phyloP scores from a whole-genome alignment of 2,888 invertebrate species.

The Galerucella pusilla region DNA sequence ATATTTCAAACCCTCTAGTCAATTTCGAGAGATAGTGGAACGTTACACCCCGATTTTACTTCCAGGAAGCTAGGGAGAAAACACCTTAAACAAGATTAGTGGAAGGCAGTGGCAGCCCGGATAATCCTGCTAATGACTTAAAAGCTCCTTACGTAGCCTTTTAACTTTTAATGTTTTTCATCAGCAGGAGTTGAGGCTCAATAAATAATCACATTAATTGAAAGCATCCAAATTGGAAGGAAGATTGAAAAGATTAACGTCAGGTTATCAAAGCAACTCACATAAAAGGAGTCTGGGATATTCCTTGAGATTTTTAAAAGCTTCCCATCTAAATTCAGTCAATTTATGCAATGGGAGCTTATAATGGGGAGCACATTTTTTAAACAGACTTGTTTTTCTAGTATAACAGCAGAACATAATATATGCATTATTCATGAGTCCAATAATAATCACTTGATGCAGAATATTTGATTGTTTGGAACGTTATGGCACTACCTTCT shows the following conservation, averaged over 20 bases:
- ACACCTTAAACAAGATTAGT: slow-evolving; percentile 1
- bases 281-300: neutral
- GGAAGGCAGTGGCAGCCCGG: slow-evolving; percentile 6
- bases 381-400: too few relatives aligned
- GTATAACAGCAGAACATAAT: too few relatives aligned
- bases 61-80: neutral
- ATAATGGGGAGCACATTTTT: too few relatives aligned
- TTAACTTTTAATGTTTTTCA: slow-evolving; percentile 9
- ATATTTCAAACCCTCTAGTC: too few relatives aligned
- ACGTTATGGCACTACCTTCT: too few relatives aligned
- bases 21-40: neutral
- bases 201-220: neutral
- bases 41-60: neutral
- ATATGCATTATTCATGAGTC: too few relatives aligned
- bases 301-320: neutral
- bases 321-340: neutral
- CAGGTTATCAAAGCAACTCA: neutral
- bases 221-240: neutral
- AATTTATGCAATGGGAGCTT: too few relatives aligned
- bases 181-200: neutral
- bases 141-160: slow-evolving; percentile 9
- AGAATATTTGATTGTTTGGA: too few relatives aligned
- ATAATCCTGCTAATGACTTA: slow-evolving; percentile 9
- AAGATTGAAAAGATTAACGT: neutral
- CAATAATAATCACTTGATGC: too few relatives aligned